Conservation (phyloP, 2,113 vertebrate species). For the Craseonycteris thonglongyai region DNA sequence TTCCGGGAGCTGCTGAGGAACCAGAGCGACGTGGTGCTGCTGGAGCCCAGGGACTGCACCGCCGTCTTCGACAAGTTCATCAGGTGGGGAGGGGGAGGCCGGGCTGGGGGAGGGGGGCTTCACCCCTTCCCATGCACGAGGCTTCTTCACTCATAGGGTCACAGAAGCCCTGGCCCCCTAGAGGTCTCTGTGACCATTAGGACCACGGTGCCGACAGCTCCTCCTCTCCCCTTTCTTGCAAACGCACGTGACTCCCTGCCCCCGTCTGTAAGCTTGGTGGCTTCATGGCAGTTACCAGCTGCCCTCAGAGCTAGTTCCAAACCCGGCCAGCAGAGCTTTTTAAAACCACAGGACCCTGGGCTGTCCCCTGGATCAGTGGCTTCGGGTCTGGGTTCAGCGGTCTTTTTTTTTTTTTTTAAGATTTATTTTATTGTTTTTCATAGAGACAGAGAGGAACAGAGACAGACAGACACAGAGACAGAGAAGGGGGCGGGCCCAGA, state of each 20-base stretch:
- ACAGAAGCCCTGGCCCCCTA: neutral
- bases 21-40: slow-evolving; percentile 81
- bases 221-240: neutral
- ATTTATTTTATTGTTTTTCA: too few relatives aligned
- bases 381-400: neutral
- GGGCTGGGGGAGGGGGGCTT: fast-evolving
- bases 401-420: too few relatives aligned
- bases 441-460: too few relatives aligned
- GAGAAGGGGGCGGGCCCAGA: too few relatives aligned
- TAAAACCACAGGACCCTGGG: neutral
- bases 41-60: slow-evolving; percentile 83
- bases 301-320: neutral
- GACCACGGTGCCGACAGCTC: fast-evolving
- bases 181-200: neutral
- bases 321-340: neutral
- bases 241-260: fast-evolving
- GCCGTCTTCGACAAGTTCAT: slow-evolving; percentile 92
- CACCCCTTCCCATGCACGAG: neutral
- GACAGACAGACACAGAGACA: too few relatives aligned
- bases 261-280: neutral
- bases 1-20: slow-evolving; percentile 85
- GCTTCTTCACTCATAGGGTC: neutral
- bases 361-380: fast-evolving
- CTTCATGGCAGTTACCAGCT: neutral
- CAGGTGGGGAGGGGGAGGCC: slow-evolving; percentile 79